Percentiles rank a stretch among this genome's conserved stretches.
Evolutionary conservation across 2,888 invertebrate species (phyloP).

Genomic region (Drosophila birchii): DNA sequence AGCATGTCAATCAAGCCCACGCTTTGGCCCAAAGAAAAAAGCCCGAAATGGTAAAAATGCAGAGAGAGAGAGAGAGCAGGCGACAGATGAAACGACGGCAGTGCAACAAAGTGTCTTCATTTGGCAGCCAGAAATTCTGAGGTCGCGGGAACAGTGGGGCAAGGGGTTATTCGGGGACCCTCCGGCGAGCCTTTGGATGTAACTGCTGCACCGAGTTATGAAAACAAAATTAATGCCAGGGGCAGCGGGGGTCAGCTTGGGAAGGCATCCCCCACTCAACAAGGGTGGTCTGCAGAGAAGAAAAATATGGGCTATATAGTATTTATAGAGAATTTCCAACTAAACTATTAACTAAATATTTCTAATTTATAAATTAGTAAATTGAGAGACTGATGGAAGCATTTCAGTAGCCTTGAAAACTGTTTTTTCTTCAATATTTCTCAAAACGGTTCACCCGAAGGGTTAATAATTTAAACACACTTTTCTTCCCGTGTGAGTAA

Average conservation of each 20-base stretch:
- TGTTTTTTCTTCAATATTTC: too few relatives aligned
- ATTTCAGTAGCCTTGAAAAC: background rate
- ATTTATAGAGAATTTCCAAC: too few relatives aligned
- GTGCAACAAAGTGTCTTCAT: constrained; percentile 71
- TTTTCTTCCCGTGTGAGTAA: constrained; percentile 38
- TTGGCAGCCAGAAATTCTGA: constrained; percentile 49
- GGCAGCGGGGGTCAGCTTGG: constrained; percentile 27
- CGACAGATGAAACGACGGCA: constrained; percentile 30
- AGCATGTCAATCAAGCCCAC: constrained; percentile 72
- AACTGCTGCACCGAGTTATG: constrained; percentile 58
- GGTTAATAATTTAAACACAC: background rate
- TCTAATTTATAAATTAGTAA: background rate
- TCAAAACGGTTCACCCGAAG: background rate
- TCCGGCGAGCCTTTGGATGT: constrained; percentile 19
- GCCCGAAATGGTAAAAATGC: constrained; percentile 39
- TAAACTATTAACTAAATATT: too few relatives aligned
- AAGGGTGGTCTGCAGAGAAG: background rate
- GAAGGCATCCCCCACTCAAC: constrained; percentile 3
- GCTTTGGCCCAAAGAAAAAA: constrained; percentile 46
- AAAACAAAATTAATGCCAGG: constrained; percentile 78
- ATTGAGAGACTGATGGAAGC: too few relatives aligned
- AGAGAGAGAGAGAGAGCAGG: constrained; percentile 2
- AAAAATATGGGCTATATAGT: background rate
- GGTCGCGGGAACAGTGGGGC: background rate
- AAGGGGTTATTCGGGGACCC: constrained; percentile 16